Evolutionary conservation across 2,888 invertebrate species (phyloP).

Genomic region (Ryuthela nishihirai): DNA sequence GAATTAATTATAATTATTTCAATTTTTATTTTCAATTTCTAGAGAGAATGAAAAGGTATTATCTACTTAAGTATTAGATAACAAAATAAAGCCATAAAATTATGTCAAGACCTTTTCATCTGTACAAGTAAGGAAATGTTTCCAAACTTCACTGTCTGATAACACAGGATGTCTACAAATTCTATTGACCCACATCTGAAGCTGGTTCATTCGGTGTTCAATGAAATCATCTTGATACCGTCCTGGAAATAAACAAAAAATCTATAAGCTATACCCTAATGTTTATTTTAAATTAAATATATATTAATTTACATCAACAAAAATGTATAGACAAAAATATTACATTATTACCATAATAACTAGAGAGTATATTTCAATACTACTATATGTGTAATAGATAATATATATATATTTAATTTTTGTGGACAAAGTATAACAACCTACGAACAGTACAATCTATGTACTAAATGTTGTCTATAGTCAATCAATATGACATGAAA

Average conservation of each 20-base stretch:
- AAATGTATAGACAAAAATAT: not conserved
- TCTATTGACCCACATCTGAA: conserved; percentile 95
- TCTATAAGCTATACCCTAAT: not conserved
- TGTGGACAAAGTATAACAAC: no score
- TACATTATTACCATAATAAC: no score
- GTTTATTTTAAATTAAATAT: not conserved
- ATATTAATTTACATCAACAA: not conserved
- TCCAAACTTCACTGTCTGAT: conserved; percentile 87
- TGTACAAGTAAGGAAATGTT: conserved; percentile 94
- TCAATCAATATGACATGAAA: no score
- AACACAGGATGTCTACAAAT: conserved; percentile 95
- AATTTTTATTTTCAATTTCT: not conserved
- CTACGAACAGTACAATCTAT: no score
- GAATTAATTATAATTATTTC: not conserved
- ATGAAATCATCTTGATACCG: conserved; percentile 96
- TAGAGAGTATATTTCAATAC: no score
- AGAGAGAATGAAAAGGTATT: no score
- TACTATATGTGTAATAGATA: no score
- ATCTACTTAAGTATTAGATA: no score
- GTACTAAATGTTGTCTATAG: no score
- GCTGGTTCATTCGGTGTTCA: conserved; percentile 84
- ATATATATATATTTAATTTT: no score
- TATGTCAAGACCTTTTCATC: conserved; percentile 69
- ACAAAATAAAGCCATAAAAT: no score
- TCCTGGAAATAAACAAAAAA: conserved; percentile 55